These are phyloP conservation scores for Dolichomitus sp. DNA, from an alignment of 2,888 invertebrate genomes.

Conservation along the genomic window DNA sequence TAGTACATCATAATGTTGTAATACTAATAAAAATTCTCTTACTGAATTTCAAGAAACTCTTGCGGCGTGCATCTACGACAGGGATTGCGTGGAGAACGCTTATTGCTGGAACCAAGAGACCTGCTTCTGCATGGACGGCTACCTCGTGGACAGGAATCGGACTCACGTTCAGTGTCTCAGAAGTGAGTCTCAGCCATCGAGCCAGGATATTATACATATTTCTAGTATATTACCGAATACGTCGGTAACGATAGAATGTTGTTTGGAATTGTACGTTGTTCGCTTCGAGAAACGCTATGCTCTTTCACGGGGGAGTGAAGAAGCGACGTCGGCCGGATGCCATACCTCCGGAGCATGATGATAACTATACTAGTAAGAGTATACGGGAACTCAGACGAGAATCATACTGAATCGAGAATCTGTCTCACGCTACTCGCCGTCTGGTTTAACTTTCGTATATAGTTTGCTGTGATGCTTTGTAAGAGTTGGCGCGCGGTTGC, in stretches of 20 bases:
- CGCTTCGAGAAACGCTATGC: slow-evolving; percentile 6
- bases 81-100: slow-evolving; percentile 79
- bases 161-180: slow-evolving; percentile 84
- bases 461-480: slow-evolving; percentile 25
- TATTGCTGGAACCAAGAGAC: slow-evolving; percentile 77
- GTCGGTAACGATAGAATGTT: background rate
- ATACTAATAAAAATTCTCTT: slow-evolving; percentile 3
- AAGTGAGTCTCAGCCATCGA: slow-evolving; percentile 75
- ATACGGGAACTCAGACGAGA: slow-evolving; percentile 24
- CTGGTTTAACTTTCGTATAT: slow-evolving; percentile 22
- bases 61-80: slow-evolving; percentile 74
- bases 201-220: background rate
- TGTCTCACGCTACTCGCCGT: slow-evolving; percentile 64
- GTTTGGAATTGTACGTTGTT: background rate
- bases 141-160: slow-evolving; percentile 82
- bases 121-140: slow-evolving; percentile 85
- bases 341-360: slow-evolving; percentile 11
- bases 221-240: background rate
- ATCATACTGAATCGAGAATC: slow-evolving; percentile 64
- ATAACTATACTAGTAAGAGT: slow-evolving; percentile 23
- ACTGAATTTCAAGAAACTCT: slow-evolving; percentile 75
- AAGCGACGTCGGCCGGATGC: slow-evolving; percentile 27
- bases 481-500: background rate
- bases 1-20: background rate
- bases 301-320: slow-evolving; percentile 21